Evolutionary conservation across 1,140 invertebrate species (phyloP).

Genomic region (Heliothis subflexa): DNA sequence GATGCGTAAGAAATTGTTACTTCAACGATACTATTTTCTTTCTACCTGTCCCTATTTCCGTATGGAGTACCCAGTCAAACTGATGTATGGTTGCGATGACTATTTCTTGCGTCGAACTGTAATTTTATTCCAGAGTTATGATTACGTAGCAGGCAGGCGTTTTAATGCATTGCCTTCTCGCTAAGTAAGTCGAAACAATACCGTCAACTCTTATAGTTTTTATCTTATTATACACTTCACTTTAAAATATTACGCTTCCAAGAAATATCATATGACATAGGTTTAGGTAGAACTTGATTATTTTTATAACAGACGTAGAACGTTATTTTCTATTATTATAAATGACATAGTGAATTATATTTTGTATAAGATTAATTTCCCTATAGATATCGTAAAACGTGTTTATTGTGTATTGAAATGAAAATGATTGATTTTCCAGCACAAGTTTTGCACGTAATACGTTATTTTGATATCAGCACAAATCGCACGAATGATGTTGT

Average conservation of each 20-base stretch:
- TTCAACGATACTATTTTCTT: no score
- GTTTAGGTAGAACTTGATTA: background rate
- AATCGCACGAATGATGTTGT: conserved; percentile 46
- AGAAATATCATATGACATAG: background rate
- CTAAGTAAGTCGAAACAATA: conserved; percentile 35
- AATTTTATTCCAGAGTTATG: conserved; percentile 33
- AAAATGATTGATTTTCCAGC: conserved; percentile 34
- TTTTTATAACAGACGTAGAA: conserved; percentile 8
- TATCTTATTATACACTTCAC: conserved; percentile 16
- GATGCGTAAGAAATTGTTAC: conserved; percentile 18
- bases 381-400: conserved; percentile 5
- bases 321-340: background rate
- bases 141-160: conserved; percentile 31
- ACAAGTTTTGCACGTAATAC: conserved; percentile 42
- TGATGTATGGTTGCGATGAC: background rate
- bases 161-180: conserved; percentile 37
- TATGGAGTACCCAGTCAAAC: background rate
- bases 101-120: conserved; percentile 38
- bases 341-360: no score
- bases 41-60: background rate
- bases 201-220: conserved; percentile 2
- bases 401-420: conserved; percentile 15
- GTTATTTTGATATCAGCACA: conserved; percentile 39
- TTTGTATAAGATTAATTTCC: background rate
- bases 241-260: conserved; percentile 6